These are phyloP conservation scores for Labeo rohita DNA, from an alignment of 2,113 vertebrate genomes.

Conservation along the genomic window DNA sequence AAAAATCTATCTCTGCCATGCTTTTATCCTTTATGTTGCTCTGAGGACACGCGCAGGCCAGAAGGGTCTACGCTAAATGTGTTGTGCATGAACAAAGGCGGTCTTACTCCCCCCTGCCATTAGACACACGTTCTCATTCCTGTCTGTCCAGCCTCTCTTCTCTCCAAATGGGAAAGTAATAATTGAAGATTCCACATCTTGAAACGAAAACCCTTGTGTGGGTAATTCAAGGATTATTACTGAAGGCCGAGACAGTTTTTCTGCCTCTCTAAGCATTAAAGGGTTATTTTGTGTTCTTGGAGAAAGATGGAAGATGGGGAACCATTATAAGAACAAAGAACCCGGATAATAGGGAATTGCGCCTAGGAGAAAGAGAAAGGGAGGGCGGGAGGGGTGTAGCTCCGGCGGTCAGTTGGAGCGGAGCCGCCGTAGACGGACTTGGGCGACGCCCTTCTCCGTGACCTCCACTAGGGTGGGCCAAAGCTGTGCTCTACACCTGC, in stretches of 20 bases:
- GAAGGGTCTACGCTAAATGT: slow-evolving; percentile 38
- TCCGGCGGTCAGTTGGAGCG: slow-evolving; percentile 65
- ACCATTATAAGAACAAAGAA: slow-evolving; percentile 83
- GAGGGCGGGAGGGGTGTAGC: not conserved
- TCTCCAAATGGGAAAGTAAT: slow-evolving; percentile 80
- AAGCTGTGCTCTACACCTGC: slow-evolving; percentile 62
- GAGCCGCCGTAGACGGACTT: slow-evolving; percentile 42
- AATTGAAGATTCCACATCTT: slow-evolving; percentile 84
- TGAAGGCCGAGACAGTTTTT: slow-evolving; percentile 77
- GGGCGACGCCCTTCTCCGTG: slow-evolving; percentile 38
- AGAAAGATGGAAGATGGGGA: slow-evolving; percentile 76
- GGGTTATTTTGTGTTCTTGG: slow-evolving; percentile 81
- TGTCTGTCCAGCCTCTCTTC: slow-evolving; percentile 60
- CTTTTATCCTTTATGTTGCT: slow-evolving; percentile 56
- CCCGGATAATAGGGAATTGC: slow-evolving; percentile 79
- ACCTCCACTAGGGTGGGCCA: slow-evolving; percentile 60
- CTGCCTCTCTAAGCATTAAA: slow-evolving; percentile 82
- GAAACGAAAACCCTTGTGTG: slow-evolving; percentile 82
- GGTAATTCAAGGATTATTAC: slow-evolving; percentile 85
- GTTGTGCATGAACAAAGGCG: slow-evolving; percentile 54
- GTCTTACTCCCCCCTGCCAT: slow-evolving; percentile 41
- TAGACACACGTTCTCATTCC: slow-evolving; percentile 46
- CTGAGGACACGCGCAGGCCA: slow-evolving; percentile 24
- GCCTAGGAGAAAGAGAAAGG: slow-evolving; percentile 58
- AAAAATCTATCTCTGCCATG: slow-evolving; percentile 45